phyloP scores from a whole-genome alignment of 2,797 vertebrate species.

The Danio jaintianensis region DNA sequence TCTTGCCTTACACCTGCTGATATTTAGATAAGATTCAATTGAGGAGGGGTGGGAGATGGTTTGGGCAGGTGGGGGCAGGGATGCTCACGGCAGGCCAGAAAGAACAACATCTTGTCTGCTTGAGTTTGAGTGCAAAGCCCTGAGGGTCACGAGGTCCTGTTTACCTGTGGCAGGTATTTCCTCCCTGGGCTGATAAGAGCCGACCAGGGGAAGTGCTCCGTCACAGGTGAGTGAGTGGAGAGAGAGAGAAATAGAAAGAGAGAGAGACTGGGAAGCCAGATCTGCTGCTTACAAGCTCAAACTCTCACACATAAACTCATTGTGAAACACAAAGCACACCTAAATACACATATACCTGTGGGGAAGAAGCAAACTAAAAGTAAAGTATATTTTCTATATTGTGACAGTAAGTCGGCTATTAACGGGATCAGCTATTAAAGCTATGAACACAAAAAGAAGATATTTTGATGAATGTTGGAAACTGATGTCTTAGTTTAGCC shows the following conservation, averaged over 20 bases:
- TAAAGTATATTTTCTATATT: not conserved
- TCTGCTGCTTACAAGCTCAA: slow-evolving; percentile 51
- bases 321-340: slow-evolving; percentile 26
- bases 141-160: slow-evolving; percentile 87
- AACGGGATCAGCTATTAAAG: too few relatives aligned
- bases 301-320: slow-evolving; percentile 41
- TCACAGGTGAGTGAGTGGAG: slow-evolving; percentile 94
- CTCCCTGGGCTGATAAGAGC: slow-evolving; percentile 93
- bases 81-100: slow-evolving; percentile 70
- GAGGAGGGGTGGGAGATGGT: slow-evolving; percentile 66
- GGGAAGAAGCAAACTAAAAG: not conserved
- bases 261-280: slow-evolving; percentile 45
- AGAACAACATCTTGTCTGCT: slow-evolving; percentile 74
- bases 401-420: not conserved
- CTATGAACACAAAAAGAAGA: too few relatives aligned
- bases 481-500: too few relatives aligned
- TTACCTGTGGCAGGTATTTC: slow-evolving; percentile 97
- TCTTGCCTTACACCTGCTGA: slow-evolving; percentile 78
- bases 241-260: slow-evolving; percentile 38
- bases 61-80: slow-evolving; percentile 54
- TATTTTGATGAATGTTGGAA: too few relatives aligned
- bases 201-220: slow-evolving; percentile 91
- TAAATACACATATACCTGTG: not conserved
- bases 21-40: slow-evolving; percentile 81
- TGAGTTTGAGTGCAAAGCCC: slow-evolving; percentile 60